Conservation (phyloP, 2,888 invertebrate species). For the Spisula solida region DNA sequence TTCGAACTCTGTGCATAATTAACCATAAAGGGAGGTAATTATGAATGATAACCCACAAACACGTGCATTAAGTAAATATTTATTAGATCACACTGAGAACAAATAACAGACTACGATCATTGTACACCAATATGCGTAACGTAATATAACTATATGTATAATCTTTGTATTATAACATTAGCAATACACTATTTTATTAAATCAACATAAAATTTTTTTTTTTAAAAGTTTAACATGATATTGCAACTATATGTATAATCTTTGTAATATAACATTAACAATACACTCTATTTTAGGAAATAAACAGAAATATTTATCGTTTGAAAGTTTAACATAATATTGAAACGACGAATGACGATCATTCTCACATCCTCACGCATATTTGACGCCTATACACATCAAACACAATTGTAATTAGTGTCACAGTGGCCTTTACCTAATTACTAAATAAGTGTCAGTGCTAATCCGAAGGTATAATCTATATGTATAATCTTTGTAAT, state of each 20-base stretch:
- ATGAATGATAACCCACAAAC: background rate
- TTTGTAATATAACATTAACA: background rate
- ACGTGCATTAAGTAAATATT: conserved; percentile 13
- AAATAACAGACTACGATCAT: conserved; percentile 10
- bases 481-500: background rate
- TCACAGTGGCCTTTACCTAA: background rate
- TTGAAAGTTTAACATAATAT: background rate
- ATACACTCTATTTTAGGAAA: background rate
- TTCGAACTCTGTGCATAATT: too few species aligned
- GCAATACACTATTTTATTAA: background rate
- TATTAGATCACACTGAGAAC: conserved; percentile 24
- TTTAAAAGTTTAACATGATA: too few species aligned
- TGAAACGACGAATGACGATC: too few species aligned
- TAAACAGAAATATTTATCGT: background rate
- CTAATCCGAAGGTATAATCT: too few species aligned
- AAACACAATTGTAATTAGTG: background rate
- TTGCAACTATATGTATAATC: background rate
- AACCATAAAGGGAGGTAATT: too few species aligned
- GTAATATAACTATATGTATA: background rate
- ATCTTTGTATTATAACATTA: background rate
- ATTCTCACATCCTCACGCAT: too few species aligned
- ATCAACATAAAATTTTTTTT: background rate
- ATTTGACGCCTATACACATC: too few species aligned
- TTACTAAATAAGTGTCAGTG: background rate
- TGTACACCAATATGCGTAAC: background rate